Percentiles rank a stretch among this genome's conserved stretches.
These are phyloP conservation scores for Euplexia lucipara DNA, from an alignment of 2,888 invertebrate genomes.

Conservation along the genomic window DNA sequence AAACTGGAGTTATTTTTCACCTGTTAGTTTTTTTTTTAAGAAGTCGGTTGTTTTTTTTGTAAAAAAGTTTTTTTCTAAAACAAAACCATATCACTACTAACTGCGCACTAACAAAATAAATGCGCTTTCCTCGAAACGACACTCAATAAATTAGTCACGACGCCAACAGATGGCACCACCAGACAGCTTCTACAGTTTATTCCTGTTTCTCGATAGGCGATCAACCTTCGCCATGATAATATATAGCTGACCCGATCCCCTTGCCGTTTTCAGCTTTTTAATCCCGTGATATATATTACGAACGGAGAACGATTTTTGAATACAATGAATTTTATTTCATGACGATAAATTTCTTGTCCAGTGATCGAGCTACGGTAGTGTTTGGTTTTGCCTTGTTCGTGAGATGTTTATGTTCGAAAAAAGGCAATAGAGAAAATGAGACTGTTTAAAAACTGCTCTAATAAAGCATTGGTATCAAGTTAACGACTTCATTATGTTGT, in stretches of 20 bases:
- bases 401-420: constrained; percentile 14
- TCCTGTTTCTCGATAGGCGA: constrained; percentile 70
- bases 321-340: constrained; percentile 74
- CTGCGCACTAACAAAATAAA: not conserved
- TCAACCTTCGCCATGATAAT: constrained; percentile 73
- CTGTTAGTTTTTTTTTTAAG: no score
- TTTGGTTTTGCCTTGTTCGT: constrained; percentile 14
- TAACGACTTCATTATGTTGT: no score
- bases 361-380: constrained; percentile 15
- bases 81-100: not conserved
- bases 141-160: constrained; percentile 46
- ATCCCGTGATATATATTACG: constrained; percentile 78
- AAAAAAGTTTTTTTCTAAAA: no score
- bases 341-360: constrained; percentile 64
- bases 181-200: constrained; percentile 68
- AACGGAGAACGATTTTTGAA: constrained; percentile 75
- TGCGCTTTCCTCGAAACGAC: not conserved
- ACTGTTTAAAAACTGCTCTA: constrained; percentile 12
- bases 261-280: constrained; percentile 78
- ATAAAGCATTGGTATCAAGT: no score
- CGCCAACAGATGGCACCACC: constrained; percentile 68
- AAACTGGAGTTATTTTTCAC: no score
- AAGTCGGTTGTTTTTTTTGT: no score
- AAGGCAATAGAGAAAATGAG: not conserved
- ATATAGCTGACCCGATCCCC: constrained; percentile 76